Evolutionary conservation across 2,797 vertebrate genomes (phyloP).

Genomic region (Macropodus opercularis): DNA sequence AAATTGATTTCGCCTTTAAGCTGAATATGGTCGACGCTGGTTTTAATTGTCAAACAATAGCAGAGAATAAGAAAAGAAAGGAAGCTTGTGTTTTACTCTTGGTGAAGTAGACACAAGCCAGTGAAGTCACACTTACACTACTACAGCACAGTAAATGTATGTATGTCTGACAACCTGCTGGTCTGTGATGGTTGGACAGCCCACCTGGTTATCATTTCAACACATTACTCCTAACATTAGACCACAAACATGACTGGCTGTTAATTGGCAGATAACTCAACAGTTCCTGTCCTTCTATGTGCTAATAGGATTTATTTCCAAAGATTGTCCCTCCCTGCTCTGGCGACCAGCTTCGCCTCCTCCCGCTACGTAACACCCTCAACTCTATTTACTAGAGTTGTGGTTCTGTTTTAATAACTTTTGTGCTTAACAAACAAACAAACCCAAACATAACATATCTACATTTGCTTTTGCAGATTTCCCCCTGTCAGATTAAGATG

Average conservation of each 20-base stretch:
- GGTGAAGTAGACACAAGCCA: too few relatives aligned
- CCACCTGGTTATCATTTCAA: background rate
- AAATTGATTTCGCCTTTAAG: background rate
- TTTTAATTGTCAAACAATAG: too few relatives aligned
- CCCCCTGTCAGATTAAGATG: too few relatives aligned
- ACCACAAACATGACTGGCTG: background rate
- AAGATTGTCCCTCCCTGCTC: conserved; percentile 53
- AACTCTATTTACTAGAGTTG: background rate
- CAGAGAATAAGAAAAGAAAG: too few relatives aligned
- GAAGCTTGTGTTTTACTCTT: too few relatives aligned
- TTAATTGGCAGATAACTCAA: conserved; percentile 18
- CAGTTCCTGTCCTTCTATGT: conserved; percentile 22
- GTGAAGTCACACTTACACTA: too few relatives aligned
- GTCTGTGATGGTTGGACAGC: too few relatives aligned
- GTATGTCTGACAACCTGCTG: too few relatives aligned
- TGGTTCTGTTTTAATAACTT: background rate
- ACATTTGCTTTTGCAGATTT: background rate
- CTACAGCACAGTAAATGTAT: too few relatives aligned
- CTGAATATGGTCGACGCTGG: background rate
- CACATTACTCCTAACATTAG: background rate
- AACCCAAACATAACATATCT: background rate
- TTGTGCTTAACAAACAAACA: background rate
- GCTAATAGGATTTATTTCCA: conserved; percentile 73
- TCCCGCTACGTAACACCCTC: conserved; percentile 41
- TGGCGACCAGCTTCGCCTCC: conserved; percentile 30